phyloP scores from a whole-genome alignment of 2,113 vertebrate species.

The Poecilia latipinna region DNA sequence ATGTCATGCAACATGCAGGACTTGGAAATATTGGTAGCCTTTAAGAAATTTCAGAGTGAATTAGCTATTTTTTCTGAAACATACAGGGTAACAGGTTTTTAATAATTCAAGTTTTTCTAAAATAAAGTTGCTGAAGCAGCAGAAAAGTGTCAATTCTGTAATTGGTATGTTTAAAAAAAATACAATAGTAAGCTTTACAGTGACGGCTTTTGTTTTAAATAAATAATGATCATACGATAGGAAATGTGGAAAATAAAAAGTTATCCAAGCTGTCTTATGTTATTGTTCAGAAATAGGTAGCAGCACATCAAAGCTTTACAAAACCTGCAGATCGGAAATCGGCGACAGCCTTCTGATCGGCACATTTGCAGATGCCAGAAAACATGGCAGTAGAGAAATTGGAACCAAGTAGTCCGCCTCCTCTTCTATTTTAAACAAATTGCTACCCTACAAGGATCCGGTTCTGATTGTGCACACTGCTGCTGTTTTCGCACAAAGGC shows the following conservation, averaged over 20 bases:
- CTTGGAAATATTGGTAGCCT: neutral
- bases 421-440: conserved; percentile 58
- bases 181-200: neutral
- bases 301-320: neutral
- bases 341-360: conserved; percentile 13
- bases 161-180: neutral
- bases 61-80: neutral
- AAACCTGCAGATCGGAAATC: neutral
- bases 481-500: conserved; percentile 66
- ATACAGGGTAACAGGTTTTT: no score
- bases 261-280: neutral
- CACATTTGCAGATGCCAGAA: conserved; percentile 34
- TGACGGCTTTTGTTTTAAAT: neutral
- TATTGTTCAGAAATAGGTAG: neutral
- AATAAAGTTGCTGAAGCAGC: neutral
- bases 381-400: conserved; percentile 45
- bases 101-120: no score
- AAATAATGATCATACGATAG: neutral
- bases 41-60: neutral
- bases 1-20: neutral
- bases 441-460: conserved; percentile 54
- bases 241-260: no score
- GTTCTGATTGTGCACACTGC: conserved; percentile 60
- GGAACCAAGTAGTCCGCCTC: conserved; percentile 34
- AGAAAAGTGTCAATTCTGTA: neutral